These are phyloP conservation scores for Lysandra coridon DNA, from an alignment of 2,888 invertebrate species.

Conservation along the genomic window DNA sequence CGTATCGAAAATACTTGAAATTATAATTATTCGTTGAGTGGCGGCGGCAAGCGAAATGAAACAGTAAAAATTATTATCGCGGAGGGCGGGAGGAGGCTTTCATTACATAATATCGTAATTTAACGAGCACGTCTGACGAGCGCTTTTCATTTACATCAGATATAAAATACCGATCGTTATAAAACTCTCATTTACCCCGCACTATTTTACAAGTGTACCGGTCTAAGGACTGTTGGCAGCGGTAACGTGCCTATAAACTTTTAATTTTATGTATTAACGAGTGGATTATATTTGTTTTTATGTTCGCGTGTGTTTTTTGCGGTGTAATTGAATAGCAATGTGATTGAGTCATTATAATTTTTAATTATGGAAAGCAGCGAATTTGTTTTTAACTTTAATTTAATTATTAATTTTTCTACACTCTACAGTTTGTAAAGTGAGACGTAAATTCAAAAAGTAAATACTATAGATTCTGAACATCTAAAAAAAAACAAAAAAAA, in stretches of 20 bases:
- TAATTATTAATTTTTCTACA: too few species aligned
- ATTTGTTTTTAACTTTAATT: neutral
- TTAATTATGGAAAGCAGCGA: neutral
- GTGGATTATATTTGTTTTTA: conserved; percentile 8
- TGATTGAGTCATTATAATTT: neutral
- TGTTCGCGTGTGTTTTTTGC: neutral
- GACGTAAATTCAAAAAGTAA: too few species aligned
- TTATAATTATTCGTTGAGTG: conserved; percentile 9
- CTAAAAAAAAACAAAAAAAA: neutral
- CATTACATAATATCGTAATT: conserved; percentile 28
- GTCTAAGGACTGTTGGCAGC: conserved; percentile 23
- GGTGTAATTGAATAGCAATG: neutral
- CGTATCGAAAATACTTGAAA: conserved; percentile 14
- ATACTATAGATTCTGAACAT: too few species aligned
- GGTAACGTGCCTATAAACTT: conserved; percentile 4
- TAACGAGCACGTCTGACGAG: conserved; percentile 27
- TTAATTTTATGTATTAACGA: conserved; percentile 27
- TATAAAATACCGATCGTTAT: conserved; percentile 28
- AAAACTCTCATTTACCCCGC: conserved; percentile 23
- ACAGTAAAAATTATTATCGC: conserved; percentile 26
- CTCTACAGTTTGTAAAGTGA: too few species aligned
- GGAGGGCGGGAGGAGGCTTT: neutral
- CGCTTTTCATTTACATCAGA: conserved; percentile 28
- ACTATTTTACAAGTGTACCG: conserved; percentile 18
- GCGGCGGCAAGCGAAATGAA: conserved; percentile 1